Conservation (phyloP, 2,113 vertebrate genomes). For the Chamaea fasciata region DNA sequence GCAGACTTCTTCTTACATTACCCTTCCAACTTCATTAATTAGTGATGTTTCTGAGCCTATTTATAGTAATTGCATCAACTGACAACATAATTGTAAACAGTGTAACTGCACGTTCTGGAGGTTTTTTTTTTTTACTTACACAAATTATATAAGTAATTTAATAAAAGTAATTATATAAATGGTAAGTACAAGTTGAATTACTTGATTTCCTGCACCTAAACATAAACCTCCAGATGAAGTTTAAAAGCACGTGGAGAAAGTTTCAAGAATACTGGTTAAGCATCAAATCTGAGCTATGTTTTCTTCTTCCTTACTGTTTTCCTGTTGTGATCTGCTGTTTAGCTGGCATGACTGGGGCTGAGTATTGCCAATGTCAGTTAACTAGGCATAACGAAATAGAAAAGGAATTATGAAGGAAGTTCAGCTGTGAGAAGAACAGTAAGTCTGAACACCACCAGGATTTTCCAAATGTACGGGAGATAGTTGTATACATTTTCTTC, state of each 20-base stretch:
- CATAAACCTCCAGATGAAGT: conserved; percentile 26
- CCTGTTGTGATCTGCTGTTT: background rate
- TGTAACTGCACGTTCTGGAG: conserved; percentile 59
- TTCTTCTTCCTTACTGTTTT: background rate
- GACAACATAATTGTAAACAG: conserved; percentile 68
- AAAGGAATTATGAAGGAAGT: background rate
- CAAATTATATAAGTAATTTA: conserved; percentile 61
- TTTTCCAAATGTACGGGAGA: background rate
- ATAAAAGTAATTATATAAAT: conserved; percentile 68
- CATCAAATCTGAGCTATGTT: background rate
- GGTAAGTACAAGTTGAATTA: conserved; percentile 59
- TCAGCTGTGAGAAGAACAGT: background rate
- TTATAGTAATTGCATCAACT: conserved; percentile 72
- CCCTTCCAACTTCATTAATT: conserved; percentile 69
- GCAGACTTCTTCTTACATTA: conserved; percentile 23
- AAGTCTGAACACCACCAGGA: background rate
- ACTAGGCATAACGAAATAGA: background rate
- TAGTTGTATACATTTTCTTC: background rate
- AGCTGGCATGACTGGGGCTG: background rate
- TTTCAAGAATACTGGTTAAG: background rate
- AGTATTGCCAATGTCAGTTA: background rate
- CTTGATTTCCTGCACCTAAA: conserved; percentile 25
- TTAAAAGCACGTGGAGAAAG: conserved; percentile 5
- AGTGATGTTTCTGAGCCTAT: conserved; percentile 69
- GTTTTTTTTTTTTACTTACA: conserved; percentile 46